These are phyloP conservation scores for Oedothorax gibbosus DNA, from an alignment of 1,140 invertebrate genomes.

Conservation along the genomic window DNA sequence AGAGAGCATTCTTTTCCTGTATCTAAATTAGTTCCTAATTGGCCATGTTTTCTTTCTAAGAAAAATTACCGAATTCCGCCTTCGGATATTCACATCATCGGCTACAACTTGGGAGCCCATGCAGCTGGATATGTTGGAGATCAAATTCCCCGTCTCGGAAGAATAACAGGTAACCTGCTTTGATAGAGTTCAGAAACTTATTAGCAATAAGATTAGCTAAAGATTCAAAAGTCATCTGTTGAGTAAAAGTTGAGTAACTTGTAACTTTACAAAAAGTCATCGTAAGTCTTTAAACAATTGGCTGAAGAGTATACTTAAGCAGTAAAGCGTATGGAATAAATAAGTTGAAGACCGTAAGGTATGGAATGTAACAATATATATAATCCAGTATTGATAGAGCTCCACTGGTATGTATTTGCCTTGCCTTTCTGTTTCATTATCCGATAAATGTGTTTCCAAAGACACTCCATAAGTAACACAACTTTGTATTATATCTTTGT, in stretches of 20 bases:
- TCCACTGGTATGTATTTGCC: no score
- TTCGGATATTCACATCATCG: slow-evolving; percentile 68
- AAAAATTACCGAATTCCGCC: slow-evolving; percentile 62
- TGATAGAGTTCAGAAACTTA: neutral
- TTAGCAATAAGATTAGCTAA: no score
- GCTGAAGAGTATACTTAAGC: no score
- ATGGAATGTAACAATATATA: no score
- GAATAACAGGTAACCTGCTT: slow-evolving; percentile 70
- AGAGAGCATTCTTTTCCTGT: no score
- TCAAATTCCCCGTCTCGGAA: slow-evolving; percentile 65
- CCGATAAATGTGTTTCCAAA: no score
- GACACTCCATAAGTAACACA: no score
- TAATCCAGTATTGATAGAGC: no score
- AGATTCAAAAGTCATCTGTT: neutral
- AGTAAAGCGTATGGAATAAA: no score
- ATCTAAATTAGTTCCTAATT: no score
- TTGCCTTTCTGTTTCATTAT: no score
- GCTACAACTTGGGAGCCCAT: slow-evolving; percentile 71
- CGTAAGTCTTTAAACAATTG: neutral
- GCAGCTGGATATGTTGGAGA: slow-evolving; percentile 69
- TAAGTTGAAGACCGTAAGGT: no score
- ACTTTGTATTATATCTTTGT: neutral
- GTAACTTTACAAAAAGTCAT: neutral
- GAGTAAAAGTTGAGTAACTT: neutral
- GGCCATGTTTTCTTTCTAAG: neutral